Conservation (phyloP, 2,888 invertebrate genomes). For the Pyralis farinalis region DNA sequence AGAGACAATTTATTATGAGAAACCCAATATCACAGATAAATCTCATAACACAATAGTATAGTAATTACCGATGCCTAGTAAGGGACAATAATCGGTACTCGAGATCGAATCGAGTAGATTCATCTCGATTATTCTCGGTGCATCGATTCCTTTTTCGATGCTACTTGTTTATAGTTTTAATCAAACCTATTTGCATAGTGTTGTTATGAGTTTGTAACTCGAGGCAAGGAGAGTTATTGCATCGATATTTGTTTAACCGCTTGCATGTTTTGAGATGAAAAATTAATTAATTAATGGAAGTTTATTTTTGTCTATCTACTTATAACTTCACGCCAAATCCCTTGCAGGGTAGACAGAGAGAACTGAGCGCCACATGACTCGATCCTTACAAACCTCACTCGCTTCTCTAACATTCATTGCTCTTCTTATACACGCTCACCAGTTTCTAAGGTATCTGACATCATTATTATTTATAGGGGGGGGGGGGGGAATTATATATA, state of each 20-base stretch:
- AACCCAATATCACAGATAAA: conserved; percentile 47
- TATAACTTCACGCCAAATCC: too few species aligned
- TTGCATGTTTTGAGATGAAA: too few species aligned
- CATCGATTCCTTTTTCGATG: conserved; percentile 69
- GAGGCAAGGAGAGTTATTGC: conserved; percentile 24
- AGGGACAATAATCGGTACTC: conserved; percentile 64
- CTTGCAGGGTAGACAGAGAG: too few species aligned
- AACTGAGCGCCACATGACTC: too few species aligned
- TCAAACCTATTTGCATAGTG: conserved; percentile 60
- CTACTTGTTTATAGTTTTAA: conserved; percentile 66
- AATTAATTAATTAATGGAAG: too few species aligned
- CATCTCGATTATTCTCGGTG: conserved; percentile 30
- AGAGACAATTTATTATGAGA: conserved; percentile 25
- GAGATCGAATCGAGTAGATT: conserved; percentile 56
- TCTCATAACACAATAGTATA: conserved; percentile 56
- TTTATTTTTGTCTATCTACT: too few species aligned
- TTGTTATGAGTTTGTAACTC: conserved; percentile 35
- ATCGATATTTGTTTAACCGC: conserved; percentile 10
- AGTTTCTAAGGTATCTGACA: too few species aligned
- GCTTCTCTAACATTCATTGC: too few species aligned
- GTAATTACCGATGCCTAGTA: conserved; percentile 71
- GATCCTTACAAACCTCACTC: too few species aligned
- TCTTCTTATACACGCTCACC: too few species aligned
- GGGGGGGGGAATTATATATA: too few species aligned
- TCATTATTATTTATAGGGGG: too few species aligned